Base-by-base conservation (phyloP, 2,113 vertebrate species). In the Rhipidura dahli region DNA sequence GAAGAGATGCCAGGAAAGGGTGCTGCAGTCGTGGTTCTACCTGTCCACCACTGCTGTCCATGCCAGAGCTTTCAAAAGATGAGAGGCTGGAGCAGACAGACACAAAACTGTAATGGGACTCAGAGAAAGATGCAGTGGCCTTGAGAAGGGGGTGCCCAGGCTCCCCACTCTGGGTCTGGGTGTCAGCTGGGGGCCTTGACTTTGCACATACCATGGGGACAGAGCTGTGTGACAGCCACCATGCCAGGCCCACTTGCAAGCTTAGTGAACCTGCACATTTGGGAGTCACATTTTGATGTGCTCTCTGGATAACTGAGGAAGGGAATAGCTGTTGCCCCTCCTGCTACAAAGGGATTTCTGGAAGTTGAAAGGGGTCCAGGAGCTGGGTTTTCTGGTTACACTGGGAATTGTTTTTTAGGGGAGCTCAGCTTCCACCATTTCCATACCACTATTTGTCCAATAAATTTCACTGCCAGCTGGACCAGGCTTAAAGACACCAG, bases 21-120 rank as follows among this genome's bases (percentile, higher is more conserved):
- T 0, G 0, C 70, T 69, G 56, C 35, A 39, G 3, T n/a, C 0
- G 0, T 30, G n/a, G 9, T 23, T 75, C 13, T 61, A 35, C 68
- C n/a, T 68, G 13, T 21, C 7, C 30, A 66, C 10, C 6, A 15
- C 63, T 37, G 11, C 47, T 70, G 78, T 14, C 42, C 4, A 1
- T 2, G 2, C 21, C 44, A 71, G 61, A 47, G 11, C 31, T 49
- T 40, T 90, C n/a, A 51, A 60, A 92, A n/a, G 10, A 11, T 0
- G 1, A 31, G 20, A 47, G 19, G 13, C 10, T 56, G 23, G 40
- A 50, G 61, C 26, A 60, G 47, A 40, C 13, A 70, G 47, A 42
- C 64, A 60, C 13, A 78, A 28, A 70, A 47, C 9, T 54, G 18
- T 21, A 7, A 4, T 8, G 15, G 12, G 24, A 44, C 16, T 7